A percentile compares a stretch with the other conserved stretches of the same genome.
These are phyloP conservation scores for Calcarius ornatus DNA, from an alignment of 2,113 vertebrate genomes.

Conservation along the genomic window DNA sequence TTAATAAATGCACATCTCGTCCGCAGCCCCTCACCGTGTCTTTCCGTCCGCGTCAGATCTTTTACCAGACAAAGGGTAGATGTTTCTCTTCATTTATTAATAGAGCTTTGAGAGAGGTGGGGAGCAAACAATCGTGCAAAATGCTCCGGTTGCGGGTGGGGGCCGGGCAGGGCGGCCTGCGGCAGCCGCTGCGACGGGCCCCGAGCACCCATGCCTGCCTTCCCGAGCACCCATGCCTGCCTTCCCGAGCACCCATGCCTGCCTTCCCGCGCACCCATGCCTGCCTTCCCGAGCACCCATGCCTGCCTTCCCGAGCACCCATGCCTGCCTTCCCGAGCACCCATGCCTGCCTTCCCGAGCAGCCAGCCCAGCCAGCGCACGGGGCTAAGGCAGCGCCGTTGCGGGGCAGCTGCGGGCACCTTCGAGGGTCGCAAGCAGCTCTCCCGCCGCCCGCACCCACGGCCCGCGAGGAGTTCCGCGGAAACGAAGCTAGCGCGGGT, in stretches of 20 bases:
- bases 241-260: neutral
- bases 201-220: neutral
- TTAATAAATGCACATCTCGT: conserved; percentile 50
- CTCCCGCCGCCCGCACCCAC: neutral
- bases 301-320: neutral
- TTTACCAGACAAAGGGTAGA: conserved; percentile 15
- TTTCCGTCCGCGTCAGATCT: neutral
- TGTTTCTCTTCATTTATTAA: neutral
- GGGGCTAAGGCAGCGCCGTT: neutral
- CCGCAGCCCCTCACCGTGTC: neutral
- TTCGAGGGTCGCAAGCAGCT: neutral
- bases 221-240: neutral
- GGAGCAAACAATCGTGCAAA: neutral
- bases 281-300: neutral
- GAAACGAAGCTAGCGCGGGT: neutral
- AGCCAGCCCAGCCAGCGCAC: fast-evolving
- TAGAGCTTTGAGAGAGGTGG: neutral
- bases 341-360: neutral
- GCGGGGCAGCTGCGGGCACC: neutral
- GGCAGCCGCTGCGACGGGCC: neutral
- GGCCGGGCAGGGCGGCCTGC: neutral
- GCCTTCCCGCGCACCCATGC: too few relatives aligned
- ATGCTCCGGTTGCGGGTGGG: neutral
- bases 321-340: neutral
- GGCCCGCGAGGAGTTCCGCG: neutral